Evolutionary conservation across 1,140 invertebrate genomes (phyloP), one percentile per base, ranked within the genome.

Genomic region (Eriocheir sinensis): DNA sequence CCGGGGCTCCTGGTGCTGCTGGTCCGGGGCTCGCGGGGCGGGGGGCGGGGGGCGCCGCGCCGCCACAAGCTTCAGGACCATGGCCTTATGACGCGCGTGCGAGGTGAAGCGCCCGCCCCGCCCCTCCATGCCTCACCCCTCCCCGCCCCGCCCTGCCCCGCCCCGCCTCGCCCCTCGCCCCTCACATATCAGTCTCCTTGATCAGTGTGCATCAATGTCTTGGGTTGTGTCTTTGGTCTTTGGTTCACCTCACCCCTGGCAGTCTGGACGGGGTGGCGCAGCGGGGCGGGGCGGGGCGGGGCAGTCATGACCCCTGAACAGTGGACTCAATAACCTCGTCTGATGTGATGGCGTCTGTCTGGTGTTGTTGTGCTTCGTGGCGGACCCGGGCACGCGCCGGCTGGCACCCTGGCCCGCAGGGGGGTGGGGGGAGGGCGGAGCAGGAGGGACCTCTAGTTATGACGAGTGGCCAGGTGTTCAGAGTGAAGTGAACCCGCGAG

Each of bases 281-380:
- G 27, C 60, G 21, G 60, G 60, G 60, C 60, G 60, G 27, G 60
- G 60, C 60, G 21, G 60, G 60, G 60, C 60, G 60, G 60, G 60
- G 60, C 12, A 21, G 60, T n/a, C 60, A 72, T n/a, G 60, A 72
- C 60, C 60, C 60, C 60, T 72, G 60, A 72, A 72, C 60, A 72
- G 4, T 72, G 60, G n/a, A 72, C 60, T 72, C 60, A 72, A 72
- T 72, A 72, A 72, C 60, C 60, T 72, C 60, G 60, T 72, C 60
- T 72, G 60, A n/a, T 72, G 60, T 72, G 60, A n/a, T 72, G 60
- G 60, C 60, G 60, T 72, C 60, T 72, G 60, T 72, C 60, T 72
- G 60, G 60, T 72, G 60, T 72, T 72, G 60, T 72, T 72, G 60
- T 72, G 60, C 60, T 72, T 72, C 60, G 27, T 72, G 60, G 60